These are phyloP conservation scores for Agrotis clavis DNA, from an alignment of 2,888 invertebrate genomes.

Conservation along the genomic window DNA sequence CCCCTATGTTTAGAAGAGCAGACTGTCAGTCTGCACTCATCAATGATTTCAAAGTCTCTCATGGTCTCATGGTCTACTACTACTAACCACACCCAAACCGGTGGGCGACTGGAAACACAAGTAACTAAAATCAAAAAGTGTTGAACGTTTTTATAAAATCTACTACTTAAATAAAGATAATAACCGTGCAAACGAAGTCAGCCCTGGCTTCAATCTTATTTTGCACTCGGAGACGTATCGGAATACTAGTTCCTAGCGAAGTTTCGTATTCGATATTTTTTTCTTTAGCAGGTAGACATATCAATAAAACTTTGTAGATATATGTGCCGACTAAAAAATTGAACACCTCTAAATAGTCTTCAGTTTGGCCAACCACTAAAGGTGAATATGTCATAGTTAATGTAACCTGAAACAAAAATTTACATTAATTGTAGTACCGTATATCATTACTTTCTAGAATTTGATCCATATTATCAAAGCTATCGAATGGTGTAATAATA, in stretches of 20 bases:
- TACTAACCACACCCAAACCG: no score
- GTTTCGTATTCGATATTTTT: conserved; percentile 80
- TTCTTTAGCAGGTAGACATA: conserved; percentile 84
- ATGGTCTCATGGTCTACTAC: no score
- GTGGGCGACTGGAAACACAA: no score
- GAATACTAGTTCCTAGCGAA: conserved; percentile 77
- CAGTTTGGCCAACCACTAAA: conserved; percentile 80
- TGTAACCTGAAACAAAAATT: conserved; percentile 72
- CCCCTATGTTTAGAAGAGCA: no score
- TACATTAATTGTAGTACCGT: background rate
- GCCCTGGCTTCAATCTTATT: conserved; percentile 79
- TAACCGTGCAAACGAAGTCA: conserved; percentile 78
- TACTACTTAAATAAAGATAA: conserved; percentile 3
- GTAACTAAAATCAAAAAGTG: no score
- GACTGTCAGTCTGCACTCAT: no score
- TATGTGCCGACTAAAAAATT: conserved; percentile 80
- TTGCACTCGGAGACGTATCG: conserved; percentile 81
- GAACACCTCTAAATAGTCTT: conserved; percentile 79
- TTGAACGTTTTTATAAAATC: no score
- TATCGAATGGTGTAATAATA: no score
- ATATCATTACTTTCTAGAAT: no score
- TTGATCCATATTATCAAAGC: no score
- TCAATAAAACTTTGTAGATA: conserved; percentile 79
- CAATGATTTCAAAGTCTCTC: no score
- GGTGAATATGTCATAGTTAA: conserved; percentile 83